These are phyloP conservation scores for Lipophrys pholis DNA, from an alignment of 2,113 vertebrate species.

Conservation along the genomic window DNA sequence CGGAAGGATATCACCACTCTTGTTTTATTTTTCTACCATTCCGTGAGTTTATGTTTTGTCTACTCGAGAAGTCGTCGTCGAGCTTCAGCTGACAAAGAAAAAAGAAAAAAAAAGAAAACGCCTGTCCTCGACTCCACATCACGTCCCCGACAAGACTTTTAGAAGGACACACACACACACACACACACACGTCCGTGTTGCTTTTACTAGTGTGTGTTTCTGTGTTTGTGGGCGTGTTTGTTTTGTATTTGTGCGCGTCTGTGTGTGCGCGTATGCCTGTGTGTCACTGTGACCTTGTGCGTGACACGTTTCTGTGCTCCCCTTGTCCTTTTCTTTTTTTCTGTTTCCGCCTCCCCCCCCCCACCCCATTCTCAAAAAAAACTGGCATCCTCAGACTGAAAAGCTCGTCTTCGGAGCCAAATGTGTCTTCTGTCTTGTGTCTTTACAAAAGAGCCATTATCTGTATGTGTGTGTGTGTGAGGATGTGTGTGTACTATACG, in stretches of 20 bases:
- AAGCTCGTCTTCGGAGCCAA: constrained; percentile 56
- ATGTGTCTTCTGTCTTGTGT: constrained; percentile 76
- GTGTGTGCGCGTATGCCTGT: constrained; percentile 51
- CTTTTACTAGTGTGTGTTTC: constrained; percentile 77
- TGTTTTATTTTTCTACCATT: constrained; percentile 76
- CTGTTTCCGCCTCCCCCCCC: constrained; percentile 22
- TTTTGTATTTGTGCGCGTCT: constrained; percentile 73
- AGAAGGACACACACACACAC: constrained; percentile 69
- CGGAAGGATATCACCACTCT: constrained; percentile 59
- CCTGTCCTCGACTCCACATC: constrained; percentile 36
- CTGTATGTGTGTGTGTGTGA: constrained; percentile 29
- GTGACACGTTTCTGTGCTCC: constrained; percentile 63
- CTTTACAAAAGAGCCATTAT: constrained; percentile 70
- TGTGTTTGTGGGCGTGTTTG: constrained; percentile 79
- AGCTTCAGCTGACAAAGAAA: constrained; percentile 32
- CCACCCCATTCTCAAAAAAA: constrained; percentile 5
- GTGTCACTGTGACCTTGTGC: constrained; percentile 77
- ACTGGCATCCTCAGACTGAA: constrained; percentile 47
- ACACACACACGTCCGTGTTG: constrained; percentile 62
- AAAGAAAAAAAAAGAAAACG: no score
- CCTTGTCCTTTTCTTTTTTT: constrained; percentile 32
- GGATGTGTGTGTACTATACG: constrained; percentile 56
- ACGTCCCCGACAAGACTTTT: constrained; percentile 53
- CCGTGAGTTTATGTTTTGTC: constrained; percentile 37
- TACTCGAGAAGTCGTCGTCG: constrained; percentile 39